These are phyloP conservation scores for Ochropleura leucogaster DNA, from an alignment of 2,888 invertebrate species.

Conservation along the genomic window DNA sequence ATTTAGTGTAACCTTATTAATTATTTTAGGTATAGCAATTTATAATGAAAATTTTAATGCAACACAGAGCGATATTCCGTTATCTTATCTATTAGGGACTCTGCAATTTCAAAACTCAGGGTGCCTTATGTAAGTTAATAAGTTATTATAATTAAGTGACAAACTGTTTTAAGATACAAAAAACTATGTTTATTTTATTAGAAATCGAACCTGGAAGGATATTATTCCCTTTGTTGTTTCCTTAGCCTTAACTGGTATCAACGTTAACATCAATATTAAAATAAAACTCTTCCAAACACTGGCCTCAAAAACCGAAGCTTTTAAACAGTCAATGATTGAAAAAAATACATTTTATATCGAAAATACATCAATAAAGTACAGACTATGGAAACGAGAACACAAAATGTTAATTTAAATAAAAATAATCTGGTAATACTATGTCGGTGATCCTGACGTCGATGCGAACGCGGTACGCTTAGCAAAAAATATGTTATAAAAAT, in stretches of 20 bases:
- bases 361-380: not conserved
- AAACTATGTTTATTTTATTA: no score
- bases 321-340: not conserved
- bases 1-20: no score
- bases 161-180: no score
- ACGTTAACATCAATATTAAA: not conserved
- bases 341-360: not conserved
- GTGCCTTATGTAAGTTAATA: no score
- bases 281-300: constrained; percentile 1
- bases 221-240: not conserved
- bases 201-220: not conserved
- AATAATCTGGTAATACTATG: constrained; percentile 6
- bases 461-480: constrained; percentile 50
- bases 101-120: no score
- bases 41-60: no score
- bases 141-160: no score
- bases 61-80: no score
- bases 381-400: not conserved
- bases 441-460: constrained; percentile 5
- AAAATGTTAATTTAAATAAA: not conserved
- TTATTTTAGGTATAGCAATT: no score
- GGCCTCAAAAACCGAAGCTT: not conserved
- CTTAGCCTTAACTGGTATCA: not conserved
- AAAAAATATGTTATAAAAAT: constrained; percentile 73
- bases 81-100: no score